These are phyloP conservation scores for Palythoa caribaeorum DNA, from an alignment of 92 coral and sea anemone species.

Conservation along the genomic window DNA sequence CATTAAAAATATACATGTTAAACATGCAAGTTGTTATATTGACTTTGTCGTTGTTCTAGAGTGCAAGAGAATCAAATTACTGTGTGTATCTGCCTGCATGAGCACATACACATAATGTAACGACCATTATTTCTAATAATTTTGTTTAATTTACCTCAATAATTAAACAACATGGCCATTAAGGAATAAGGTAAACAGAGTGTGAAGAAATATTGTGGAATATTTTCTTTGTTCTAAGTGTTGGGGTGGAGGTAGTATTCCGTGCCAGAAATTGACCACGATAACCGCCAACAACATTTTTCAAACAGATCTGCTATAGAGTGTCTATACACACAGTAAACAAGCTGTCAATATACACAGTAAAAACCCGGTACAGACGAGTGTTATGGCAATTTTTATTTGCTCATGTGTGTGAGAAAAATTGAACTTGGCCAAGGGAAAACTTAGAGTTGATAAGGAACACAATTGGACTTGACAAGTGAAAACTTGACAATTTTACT, in stretches of 20 bases:
- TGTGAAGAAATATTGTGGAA: neutral
- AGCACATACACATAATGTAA: neutral
- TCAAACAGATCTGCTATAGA: neutral
- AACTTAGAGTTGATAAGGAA: too few relatives aligned
- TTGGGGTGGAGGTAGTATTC: neutral
- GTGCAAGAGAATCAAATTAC: neutral
- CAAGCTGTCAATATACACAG: neutral
- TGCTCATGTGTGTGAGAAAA: too few relatives aligned
- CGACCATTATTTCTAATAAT: neutral
- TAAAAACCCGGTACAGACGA: too few relatives aligned
- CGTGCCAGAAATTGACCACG: neutral
- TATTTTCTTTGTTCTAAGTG: neutral
- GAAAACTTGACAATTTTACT: too few relatives aligned
- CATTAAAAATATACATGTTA: neutral
- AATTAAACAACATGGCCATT: conserved; percentile 1
- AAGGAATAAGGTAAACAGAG: neutral
- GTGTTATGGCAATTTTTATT: too few relatives aligned
- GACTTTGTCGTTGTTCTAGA: neutral
- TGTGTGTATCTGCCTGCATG: neutral
- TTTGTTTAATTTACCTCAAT: neutral
- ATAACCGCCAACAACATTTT: neutral
- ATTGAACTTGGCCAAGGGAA: too few relatives aligned
- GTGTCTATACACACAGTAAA: neutral
- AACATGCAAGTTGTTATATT: neutral
- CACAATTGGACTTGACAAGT: too few relatives aligned